phyloP scores from a whole-genome alignment of 92 coral and sea anemone species.

The Epizoanthus rinbou region DNA sequence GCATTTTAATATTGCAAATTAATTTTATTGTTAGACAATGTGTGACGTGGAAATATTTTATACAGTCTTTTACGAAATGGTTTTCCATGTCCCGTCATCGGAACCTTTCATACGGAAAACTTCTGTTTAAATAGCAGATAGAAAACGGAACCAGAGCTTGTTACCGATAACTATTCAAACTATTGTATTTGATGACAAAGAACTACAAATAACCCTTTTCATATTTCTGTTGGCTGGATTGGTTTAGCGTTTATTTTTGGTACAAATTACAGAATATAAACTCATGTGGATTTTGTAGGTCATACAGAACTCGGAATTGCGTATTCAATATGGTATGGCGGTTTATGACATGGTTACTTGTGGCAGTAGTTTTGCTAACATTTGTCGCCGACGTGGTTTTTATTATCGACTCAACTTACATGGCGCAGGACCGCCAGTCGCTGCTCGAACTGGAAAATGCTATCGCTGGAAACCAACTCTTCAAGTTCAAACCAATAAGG shows the following conservation, averaged over 20 bases:
- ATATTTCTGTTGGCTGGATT: too few relatives aligned
- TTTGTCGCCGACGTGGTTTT: constrained; percentile 5
- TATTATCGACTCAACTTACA: background rate
- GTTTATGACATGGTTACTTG: background rate
- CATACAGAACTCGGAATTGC: background rate
- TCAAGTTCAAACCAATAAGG: background rate
- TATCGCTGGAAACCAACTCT: background rate
- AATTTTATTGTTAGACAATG: background rate
- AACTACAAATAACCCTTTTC: too few relatives aligned
- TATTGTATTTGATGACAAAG: background rate
- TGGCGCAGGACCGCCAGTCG: background rate
- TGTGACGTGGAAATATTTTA: constrained; percentile 11
- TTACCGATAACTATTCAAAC: background rate
- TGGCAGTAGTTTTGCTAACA: background rate
- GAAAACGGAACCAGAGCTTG: background rate
- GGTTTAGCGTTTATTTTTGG: background rate
- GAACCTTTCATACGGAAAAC: background rate
- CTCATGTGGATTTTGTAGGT: background rate
- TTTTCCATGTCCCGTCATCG: background rate
- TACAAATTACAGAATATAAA: background rate
- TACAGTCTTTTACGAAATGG: background rate
- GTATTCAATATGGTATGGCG: constrained; percentile 3
- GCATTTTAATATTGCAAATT: background rate
- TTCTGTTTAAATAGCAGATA: background rate
- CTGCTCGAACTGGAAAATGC: background rate